Base-by-base conservation (phyloP, 30 jellyfish, hydroid and myxozoan species). In the Nemopilema nomurai region DNA sequence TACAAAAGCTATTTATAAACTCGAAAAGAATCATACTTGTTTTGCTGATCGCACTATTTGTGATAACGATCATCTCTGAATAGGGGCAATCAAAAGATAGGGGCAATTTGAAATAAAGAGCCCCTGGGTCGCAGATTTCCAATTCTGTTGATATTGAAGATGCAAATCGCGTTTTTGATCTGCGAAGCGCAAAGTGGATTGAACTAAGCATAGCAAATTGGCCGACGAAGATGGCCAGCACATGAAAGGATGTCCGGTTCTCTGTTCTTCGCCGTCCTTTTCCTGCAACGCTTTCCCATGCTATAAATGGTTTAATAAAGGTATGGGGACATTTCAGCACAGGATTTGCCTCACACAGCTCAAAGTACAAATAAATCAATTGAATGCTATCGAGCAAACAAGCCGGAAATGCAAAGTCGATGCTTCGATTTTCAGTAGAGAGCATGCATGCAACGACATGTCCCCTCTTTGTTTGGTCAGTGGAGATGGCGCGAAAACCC, bases 231-330 rank as follows among this genome's bases (percentile, higher is more conserved):
- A 28, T 18, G 78, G 62, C 87, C 87, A 77, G 49, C 18, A 69
- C 77, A 81, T 81, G 90, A 41, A 67, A 81, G 89, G 90, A 81
- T 33, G 81, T 81, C 90, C 90, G 90, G 81, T 30, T 70, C 67
- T 81, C 75, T 81, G 90, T 81, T n/a, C 67, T 49, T 71, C 22
- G 51, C 90, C 80, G 74, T 71, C 75, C 28, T 69, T 29, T 66
- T 81, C 83, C 90, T 71, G 76, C 21, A 31, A 41, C 19, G 32
- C 18, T 80, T 80, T 80, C 53, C 89, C 89, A 66, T 67, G 89
- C 74, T 67, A 68, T 65, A 41, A 49, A 57, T n/a, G 81, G 74
- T 66, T 30, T 77, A 62, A 64, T 62, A 49, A 62, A 69, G n/a
- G 87, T 32, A 77, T 17, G 19, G 87, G 77, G 52, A 77, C 20